Conservation (phyloP, 2,888 invertebrate species). For the Coleophora deauratella region DNA sequence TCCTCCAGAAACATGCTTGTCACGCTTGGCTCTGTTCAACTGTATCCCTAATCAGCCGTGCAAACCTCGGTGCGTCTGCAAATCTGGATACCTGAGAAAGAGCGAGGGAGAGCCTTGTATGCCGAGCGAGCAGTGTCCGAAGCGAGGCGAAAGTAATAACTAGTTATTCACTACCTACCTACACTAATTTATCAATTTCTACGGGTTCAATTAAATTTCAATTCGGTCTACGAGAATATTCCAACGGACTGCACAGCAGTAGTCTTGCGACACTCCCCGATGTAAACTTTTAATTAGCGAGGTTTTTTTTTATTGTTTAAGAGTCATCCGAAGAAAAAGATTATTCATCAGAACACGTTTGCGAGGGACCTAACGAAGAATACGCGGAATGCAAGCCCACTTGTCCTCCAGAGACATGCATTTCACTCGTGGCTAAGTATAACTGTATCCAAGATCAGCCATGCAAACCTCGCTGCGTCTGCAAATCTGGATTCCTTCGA, state of each 20-base stretch:
- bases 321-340: background rate
- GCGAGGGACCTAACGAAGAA: constrained; percentile 17
- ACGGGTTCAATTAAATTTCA: too few relatives aligned
- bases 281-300: too few relatives aligned
- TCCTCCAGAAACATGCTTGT: constrained; percentile 25
- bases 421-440: constrained; percentile 14
- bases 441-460: constrained; percentile 18
- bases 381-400: constrained; percentile 15
- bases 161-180: too few relatives aligned
- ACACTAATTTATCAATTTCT: too few relatives aligned
- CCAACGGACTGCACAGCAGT: too few relatives aligned
- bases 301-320: too few relatives aligned
- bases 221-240: too few relatives aligned
- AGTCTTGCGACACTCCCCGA: too few relatives aligned
- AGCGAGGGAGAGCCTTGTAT: constrained; percentile 15
- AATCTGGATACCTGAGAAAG: constrained; percentile 19
- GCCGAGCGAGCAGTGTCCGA: constrained; percentile 18
- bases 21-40: constrained; percentile 16
- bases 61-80: constrained; percentile 23
- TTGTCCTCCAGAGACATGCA: constrained; percentile 25
- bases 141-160: constrained; percentile 15
- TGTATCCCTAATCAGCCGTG: constrained; percentile 17
- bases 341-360: constrained; percentile 1
- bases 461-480: constrained; percentile 24
- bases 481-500: constrained; percentile 26